Percentiles rank a stretch among this genome's conserved stretches.
phyloP scores from a whole-genome alignment of 2,888 invertebrate genomes.

The Mythimna lalbum region DNA sequence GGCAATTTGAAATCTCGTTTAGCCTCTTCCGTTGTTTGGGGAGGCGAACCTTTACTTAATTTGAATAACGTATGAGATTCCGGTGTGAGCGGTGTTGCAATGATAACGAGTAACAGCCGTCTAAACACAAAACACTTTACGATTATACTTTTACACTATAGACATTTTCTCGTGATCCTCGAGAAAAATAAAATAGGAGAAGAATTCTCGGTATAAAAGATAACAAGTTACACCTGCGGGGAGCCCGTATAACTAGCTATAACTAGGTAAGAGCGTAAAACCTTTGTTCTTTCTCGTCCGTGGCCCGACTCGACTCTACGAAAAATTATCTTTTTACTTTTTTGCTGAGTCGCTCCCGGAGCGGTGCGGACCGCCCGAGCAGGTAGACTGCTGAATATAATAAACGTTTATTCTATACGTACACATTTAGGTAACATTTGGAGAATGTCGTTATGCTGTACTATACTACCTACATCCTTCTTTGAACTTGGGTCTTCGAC shows the following conservation, averaged over 20 bases:
- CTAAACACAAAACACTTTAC: constrained; percentile 69
- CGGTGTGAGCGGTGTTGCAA: constrained; percentile 55
- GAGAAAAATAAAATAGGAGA: constrained; percentile 79
- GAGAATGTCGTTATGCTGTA: constrained; percentile 60
- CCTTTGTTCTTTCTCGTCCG: constrained; percentile 87
- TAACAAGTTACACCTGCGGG: constrained; percentile 88
- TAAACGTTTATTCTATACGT: constrained; percentile 75
- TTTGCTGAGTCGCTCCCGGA: constrained; percentile 84
- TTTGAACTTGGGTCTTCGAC: constrained; percentile 26
- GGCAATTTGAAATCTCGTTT: constrained; percentile 58
- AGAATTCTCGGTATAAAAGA: constrained; percentile 82
- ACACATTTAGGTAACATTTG: constrained; percentile 64
- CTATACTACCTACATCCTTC: constrained; percentile 33
- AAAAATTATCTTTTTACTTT: constrained; percentile 88
- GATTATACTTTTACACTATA: constrained; percentile 75
- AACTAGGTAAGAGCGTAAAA: constrained; percentile 85
- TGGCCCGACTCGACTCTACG: constrained; percentile 83
- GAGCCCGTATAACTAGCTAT: constrained; percentile 84
- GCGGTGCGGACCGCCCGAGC: constrained; percentile 79
- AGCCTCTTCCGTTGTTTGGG: constrained; percentile 40
- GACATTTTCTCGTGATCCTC: constrained; percentile 72
- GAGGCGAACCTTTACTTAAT: constrained; percentile 54
- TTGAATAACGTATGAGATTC: constrained; percentile 62
- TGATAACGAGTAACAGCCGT: constrained; percentile 63
- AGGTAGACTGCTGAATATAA: constrained; percentile 86